Evolutionary conservation across 2,113 vertebrate genomes (phyloP), one percentile per base, ranked within the genome.

Genomic region (Tylochromis polylepis): DNA sequence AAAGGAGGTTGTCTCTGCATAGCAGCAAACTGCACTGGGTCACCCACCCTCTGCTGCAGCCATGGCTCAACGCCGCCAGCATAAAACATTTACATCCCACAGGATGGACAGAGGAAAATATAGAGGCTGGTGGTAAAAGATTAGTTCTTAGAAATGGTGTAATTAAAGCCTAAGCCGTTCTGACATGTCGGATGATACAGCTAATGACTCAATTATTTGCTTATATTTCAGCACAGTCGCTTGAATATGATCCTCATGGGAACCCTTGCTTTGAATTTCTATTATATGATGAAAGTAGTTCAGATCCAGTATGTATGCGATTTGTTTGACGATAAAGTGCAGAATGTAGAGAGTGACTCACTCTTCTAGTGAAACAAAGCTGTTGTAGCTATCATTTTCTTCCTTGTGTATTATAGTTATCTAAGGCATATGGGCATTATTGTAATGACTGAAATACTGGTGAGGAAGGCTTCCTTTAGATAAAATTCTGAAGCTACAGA

Each of bases 21-120:
- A 96, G 95, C 96, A 96, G 95, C 94, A 96, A 95, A 95, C 92
- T 95, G 91, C 92, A 93, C 84, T 94, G 94, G 94, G 93, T 96
- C 95, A 95, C 78, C 91, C 93, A 89, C 91, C 94, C 92, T 94
- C 86, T 95, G 94, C 96, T 95, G 95, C 95, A 96, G 92, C 91
- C 82, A 43, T 95, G 94, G 94, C 95, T 93, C 93, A 84, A 85
- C 29, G 93, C 95, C 95, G 96, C 91, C 72, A 88, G 86, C 84
- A 95, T 94, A 82, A 96, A 95, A 94, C 92, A 95, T 95, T 94
- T 91, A 96, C 90, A 93, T 84, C 83, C 83, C 62, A 91, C 36
- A 82, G 67, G 77, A 86, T 53, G 53, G 79, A 79, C 79, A 85
- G 67, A 81, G 6, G 84, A 5, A 65, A 62, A 88, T 11, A 57